Evolutionary conservation across 2,113 vertebrate genomes (phyloP), one percentile per base, ranked within the genome.

Genomic region (Trichechus manatus): DNA sequence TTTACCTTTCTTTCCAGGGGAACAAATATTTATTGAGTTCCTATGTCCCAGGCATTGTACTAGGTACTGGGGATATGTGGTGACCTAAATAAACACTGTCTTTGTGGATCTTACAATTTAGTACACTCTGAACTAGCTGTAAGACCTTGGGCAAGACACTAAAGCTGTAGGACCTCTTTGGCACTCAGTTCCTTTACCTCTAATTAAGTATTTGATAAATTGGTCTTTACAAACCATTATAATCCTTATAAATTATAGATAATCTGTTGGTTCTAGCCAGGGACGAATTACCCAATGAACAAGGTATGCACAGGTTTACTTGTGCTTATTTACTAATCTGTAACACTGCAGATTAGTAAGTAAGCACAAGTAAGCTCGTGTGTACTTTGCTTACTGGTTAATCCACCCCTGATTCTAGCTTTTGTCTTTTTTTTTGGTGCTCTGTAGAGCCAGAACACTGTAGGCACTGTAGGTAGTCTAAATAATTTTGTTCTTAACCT

Each of bases 21-120:
- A 89, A 90, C 33, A 84, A 79, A 63, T 91, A 81, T 74, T 95
- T 91, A 68, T 50, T 91, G 68, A 86, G 66, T 68, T 80, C 9
- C 66, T 83, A 3, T 50, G 53, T 87, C 77, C 10, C 82, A 79
- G 89, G 61, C 31, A 85, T 44, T 93, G 27, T 68, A 36, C 22
- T 84, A 44, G 68, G 72, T 31, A 5, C 85, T 59, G 31, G 59
- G 33, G 47, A 19, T 59, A 89, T 19, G 7, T 84, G 15, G 14
- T 94, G 64, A 29, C 68, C 77, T 79, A 80, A 59, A 72, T 72
- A 85, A 25, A 79, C 53, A 4, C 59, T 87, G 39, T 70, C 23
- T 4, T 53, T 82, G 39, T 77, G 77, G 72, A 11, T 66, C 27
- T 68, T 94, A 90, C 0, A 2, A 14, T 87, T 70, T 66, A 82